Base-by-base conservation (phyloP, 2,888 invertebrate species). In the Eutolmus rufibarbis region DNA sequence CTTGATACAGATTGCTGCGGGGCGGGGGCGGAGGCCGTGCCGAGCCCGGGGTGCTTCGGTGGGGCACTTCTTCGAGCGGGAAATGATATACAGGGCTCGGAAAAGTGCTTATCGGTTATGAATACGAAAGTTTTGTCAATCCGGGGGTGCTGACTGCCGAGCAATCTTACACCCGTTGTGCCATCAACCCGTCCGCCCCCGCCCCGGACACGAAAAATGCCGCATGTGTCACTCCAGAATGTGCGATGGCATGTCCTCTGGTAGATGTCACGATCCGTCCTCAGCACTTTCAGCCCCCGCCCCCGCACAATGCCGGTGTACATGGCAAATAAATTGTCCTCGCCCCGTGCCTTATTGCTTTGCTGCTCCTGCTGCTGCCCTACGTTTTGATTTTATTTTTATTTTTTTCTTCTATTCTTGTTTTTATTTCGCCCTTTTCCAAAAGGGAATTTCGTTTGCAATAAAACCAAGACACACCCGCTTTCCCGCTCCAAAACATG, bases 91-190 rank as follows among this genome's bases (percentile, higher is more conserved):
- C 74, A 40, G 19, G 56, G 31, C 85, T 37, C n/a, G 37, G 43
- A 74, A 74, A 85, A 74, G 74, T 85, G 74, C 85, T 74, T 85
- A 85, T 74, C 40, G 85, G 85, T 85, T 85, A 85, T 85, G 74
- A 85, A 85, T 85, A 74, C 85, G 23, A 85, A 85, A 85, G 74
- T 85, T 85, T 85, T 85, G 85, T 85, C 85, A 85, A 85, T 85
- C 74, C 28, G 74, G 85, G 46, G 84, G 84, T 51, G 85, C 23
- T 46, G 74, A 85, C 74, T 74, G 31, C 12, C 46, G 31, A 43
- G 57, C 40, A 74, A 31, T 85, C 16, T 84, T 66, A 31, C 31
- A 82, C 56, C 34, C 81, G 51, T 5, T 34, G 23, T 51, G 79
- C 46, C 23, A n/a, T 12, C 34, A 37, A 1, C n/a, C 14, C 43